Conservation (phyloP, 2,113 vertebrate species). For the Odontesthes bonariensis region DNA sequence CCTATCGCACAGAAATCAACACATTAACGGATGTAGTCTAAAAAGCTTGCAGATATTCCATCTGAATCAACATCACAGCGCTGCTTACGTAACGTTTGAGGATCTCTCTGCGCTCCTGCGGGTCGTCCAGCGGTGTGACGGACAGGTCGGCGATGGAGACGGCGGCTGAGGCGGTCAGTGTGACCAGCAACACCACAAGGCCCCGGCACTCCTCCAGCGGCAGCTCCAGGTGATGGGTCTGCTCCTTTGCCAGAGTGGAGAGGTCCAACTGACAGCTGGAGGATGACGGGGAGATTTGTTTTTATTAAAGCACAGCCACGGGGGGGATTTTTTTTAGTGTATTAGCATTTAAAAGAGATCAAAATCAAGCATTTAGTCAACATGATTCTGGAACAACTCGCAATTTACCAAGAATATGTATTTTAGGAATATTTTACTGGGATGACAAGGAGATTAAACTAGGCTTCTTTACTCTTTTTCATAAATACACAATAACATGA, state of each 20-base stretch:
- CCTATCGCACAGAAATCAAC: conserved; percentile 69
- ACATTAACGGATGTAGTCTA: conserved; percentile 21
- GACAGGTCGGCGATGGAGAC: conserved; percentile 91
- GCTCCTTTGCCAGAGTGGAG: conserved; percentile 88
- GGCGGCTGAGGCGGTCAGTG: conserved; percentile 89
- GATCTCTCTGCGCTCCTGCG: conserved; percentile 85
- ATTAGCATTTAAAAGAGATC: too few species aligned
- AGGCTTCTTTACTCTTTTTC: too few species aligned
- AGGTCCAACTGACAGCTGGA: conserved; percentile 91
- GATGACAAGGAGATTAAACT: too few species aligned
- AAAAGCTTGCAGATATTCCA: background rate
- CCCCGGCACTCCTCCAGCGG: conserved; percentile 90
- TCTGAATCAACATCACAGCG: background rate
- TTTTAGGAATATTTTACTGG: too few species aligned
- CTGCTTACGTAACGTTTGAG: conserved; percentile 88
- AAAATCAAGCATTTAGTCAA: too few species aligned
- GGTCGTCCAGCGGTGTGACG: conserved; percentile 87
- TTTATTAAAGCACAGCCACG: too few species aligned
- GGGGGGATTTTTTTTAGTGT: too few species aligned
- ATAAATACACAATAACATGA: too few species aligned
- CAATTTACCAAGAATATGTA: too few species aligned
- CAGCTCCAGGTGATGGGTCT: conserved; percentile 90
- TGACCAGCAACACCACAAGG: conserved; percentile 89
- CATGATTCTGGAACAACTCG: too few species aligned
- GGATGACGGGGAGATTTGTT: too few species aligned